These are phyloP conservation scores for Hormaphis cornu DNA, from an alignment of 1,140 invertebrate species.

Conservation along the genomic window DNA sequence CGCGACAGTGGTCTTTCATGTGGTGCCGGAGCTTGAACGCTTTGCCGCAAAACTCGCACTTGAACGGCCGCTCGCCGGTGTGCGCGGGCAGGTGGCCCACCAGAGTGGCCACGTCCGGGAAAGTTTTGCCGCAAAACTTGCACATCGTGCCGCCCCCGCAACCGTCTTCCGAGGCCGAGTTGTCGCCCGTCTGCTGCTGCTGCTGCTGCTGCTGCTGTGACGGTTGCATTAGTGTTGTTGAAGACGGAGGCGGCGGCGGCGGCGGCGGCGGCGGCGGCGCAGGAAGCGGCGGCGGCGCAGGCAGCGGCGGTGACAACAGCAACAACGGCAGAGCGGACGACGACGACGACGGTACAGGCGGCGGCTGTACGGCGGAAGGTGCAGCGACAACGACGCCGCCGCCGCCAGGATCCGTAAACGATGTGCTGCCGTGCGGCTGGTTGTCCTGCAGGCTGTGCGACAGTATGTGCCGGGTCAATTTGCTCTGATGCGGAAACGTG, in stretches of 20 bases:
- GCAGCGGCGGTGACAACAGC: conserved; percentile 42
- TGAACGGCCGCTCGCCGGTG: conserved; percentile 78
- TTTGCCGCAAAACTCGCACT: conserved; percentile 84
- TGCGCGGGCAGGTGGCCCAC: conserved; percentile 78
- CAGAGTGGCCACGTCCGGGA: conserved; percentile 74
- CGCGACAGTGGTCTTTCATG: conserved; percentile 86
- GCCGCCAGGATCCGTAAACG: conserved; percentile 22
- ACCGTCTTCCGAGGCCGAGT: conserved; percentile 44
- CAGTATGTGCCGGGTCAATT: conserved; percentile 75
- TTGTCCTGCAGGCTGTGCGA: conserved; percentile 77
- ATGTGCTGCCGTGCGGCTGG: conserved; percentile 45
- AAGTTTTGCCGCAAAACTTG: conserved; percentile 82
- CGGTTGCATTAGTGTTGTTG: conserved; percentile 35
- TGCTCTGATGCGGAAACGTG: conserved; percentile 76
- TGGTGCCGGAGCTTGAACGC: conserved; percentile 81
- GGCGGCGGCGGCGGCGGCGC: conserved; percentile 45
- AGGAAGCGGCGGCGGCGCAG: conserved; percentile 46
- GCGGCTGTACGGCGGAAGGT: conserved; percentile 56
- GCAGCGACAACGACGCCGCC: conserved; percentile 46
- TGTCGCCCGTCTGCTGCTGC: conserved; percentile 43
- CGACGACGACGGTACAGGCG: conserved; percentile 42
- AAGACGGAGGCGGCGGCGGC: conserved; percentile 47
- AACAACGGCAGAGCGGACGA: conserved; percentile 47
- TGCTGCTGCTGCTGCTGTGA: conserved; percentile 35
- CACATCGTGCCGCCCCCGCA: conserved; percentile 59